Evolutionary conservation across 2,113 vertebrate species (phyloP), one percentile per base, ranked within the genome.

Genomic region (Tursiops truncatus): DNA sequence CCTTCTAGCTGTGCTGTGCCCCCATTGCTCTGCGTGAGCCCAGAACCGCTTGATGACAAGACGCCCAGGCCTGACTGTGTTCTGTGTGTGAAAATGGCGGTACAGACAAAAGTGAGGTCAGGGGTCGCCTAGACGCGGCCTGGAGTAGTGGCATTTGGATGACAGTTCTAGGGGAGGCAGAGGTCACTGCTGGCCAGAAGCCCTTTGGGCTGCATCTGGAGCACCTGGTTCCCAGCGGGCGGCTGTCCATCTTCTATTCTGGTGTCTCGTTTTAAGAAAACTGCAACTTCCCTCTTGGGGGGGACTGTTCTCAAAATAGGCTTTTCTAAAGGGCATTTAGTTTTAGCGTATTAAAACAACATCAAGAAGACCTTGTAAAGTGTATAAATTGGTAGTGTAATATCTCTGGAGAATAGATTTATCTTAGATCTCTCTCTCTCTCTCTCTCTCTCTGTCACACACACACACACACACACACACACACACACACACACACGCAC

Each of bases 211-310:
- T 65, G 26, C 10, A 26, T n/a, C 38, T n/a, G 9, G 28, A 77
- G 53, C 14, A 4, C 2, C 0, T 0, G 9, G 33, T 26, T 26
- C 26, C 88, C 1, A 31, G 26, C 0, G 10, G 38, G 1, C 18
- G 33, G 18, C 12, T 11, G 4, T 3, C 31, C 17, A 6, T 47
- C 38, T 81, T 60, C 74, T 25, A 15, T 41, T 23, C 62, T 74
- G 47, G 6, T 53, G 73, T 94, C 18, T 41, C 62, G 20, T 74
- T 41, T 26, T 18, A 31, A 44, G 21, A 60, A 33, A 50, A 36
- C 18, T 8, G 23, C 28, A 67, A 23, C 50, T 28, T 20, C 63
- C n/a, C 9, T 33, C 38, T 25, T 23, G 73, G 31, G 2, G 18
- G 21, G 18, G 17, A 4, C 12, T 83, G 17, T 44, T 83, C 56